A percentile compares a stretch with the other conserved stretches of the same genome.
phyloP scores from a whole-genome alignment of 2,797 vertebrate genomes.

The Cyclopterus lumpus region DNA sequence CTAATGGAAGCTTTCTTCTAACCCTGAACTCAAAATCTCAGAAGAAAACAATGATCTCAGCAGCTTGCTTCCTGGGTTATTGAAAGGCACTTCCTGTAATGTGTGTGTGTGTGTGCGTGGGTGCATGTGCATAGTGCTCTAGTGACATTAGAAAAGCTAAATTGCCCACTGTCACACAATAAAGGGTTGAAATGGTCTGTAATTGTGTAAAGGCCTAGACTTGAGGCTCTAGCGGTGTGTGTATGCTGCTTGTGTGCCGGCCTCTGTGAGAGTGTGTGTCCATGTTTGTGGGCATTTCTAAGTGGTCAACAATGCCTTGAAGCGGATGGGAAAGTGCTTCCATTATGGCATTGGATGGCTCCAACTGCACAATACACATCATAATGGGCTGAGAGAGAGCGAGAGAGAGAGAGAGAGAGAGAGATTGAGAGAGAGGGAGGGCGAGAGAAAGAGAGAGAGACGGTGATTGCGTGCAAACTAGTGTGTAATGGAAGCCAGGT shows the following conservation, averaged over 20 bases:
- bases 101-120: background rate
- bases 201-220: conserved; percentile 57
- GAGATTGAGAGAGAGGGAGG: background rate
- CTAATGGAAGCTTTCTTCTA: background rate
- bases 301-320: conserved; percentile 67
- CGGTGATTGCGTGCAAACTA: conserved; percentile 42
- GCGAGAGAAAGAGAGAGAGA: background rate
- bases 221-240: conserved; percentile 13
- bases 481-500: conserved; percentile 71
- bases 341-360: conserved; percentile 66
- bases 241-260: conserved; percentile 1
- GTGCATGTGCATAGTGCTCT: conserved; percentile 3
- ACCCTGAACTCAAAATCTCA: conserved; percentile 8
- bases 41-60: conserved; percentile 13
- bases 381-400: conserved; percentile 34
- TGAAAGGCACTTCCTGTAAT: conserved; percentile 5
- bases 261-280: background rate
- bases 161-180: conserved; percentile 56
- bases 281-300: conserved; percentile 33
- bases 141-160: conserved; percentile 47
- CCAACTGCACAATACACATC: conserved; percentile 29
- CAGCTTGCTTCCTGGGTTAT: background rate
- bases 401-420: background rate
- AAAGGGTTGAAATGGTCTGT: conserved; percentile 58
- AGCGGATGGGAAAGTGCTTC: conserved; percentile 67